Base-by-base conservation (phyloP, 1,140 invertebrate genomes). In the Trichonephila inaurata region DNA sequence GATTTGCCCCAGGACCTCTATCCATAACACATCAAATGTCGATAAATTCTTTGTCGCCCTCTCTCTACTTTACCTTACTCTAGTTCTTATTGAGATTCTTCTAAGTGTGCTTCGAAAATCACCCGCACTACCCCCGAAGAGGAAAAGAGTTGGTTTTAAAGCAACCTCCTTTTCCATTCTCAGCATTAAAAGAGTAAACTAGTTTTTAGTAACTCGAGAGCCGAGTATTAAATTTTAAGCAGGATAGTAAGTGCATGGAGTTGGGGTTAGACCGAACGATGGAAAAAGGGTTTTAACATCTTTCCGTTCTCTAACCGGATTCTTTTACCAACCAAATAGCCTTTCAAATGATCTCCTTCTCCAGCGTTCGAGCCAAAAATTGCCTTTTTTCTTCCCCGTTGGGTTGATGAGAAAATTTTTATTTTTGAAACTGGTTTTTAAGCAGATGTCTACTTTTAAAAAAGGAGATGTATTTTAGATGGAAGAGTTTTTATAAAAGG, bases 221-320 rank as follows among this genome's bases (percentile, higher is more conserved):
- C 10, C 51, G 51, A 69, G 28, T 40, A 77, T 77, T 77, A 77
- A 77, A 77, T 77, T 77, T 77, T 40, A 77, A 77, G 28, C 72
- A 77, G 72, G 18, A 12, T 16, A 64, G 62, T 64, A 19, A 18
- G 21, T 21, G 16, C 62, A 19, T 64, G 14, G 62, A 19, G 16
- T 64, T 64, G 62, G 51, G 62, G 21, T 64, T 6, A 64, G 12
- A 64, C 16, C 4, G 16, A 64, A 7, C 16, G 62, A 21, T 5
- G 16, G 16, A 14, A 3, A 33, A 7, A 10, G 72, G 14, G 28
- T 77, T 19, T 12, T 19, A 5, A 40, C 24, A 19, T 8, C 72
- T 40, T 77, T 77, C 18, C 24, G 24, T 33, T 77, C 14, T 33
- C 33, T 19, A 77, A 40, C 72, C 24, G 33, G 33, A 16, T 28